Conservation (phyloP, 2,888 invertebrate genomes). For the Paralinhomoeus sp. region DNA sequence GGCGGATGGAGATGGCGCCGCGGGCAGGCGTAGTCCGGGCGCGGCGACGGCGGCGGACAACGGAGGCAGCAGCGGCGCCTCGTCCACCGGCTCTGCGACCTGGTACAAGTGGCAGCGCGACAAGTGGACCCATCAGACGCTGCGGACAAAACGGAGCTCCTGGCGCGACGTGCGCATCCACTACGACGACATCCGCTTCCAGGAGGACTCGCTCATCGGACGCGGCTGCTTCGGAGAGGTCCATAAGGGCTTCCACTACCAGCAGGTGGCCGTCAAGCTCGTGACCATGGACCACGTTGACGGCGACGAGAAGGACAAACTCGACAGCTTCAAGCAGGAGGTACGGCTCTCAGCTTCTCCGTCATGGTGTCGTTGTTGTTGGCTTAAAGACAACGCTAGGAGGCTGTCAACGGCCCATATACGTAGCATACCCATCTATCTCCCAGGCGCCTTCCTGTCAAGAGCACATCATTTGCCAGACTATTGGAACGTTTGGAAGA, state of each 20-base stretch:
- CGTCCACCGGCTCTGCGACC: not conserved
- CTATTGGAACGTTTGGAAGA: too few species aligned
- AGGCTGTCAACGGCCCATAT: too few species aligned
- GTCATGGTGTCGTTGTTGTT: too few species aligned
- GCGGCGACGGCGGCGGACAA: not conserved
- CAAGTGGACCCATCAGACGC: constrained; percentile 1
- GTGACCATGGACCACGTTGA: constrained; percentile 63
- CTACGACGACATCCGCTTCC: constrained; percentile 12
- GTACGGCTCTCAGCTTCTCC: too few species aligned
- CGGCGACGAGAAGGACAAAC: constrained; percentile 43
- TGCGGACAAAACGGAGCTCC: constrained; percentile 5
- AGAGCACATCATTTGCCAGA: too few species aligned
- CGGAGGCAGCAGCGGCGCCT: too few species aligned
- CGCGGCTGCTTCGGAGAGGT: constrained; percentile 22
- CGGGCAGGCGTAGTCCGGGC: too few species aligned
- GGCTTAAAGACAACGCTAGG: too few species aligned
- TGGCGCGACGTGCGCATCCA: constrained; percentile 17
- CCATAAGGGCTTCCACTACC: constrained; percentile 68
- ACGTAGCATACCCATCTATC: too few species aligned
- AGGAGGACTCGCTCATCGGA: constrained; percentile 13
- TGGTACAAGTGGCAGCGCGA: not conserved
- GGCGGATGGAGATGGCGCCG: not conserved
- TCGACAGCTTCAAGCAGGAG: constrained; percentile 84
- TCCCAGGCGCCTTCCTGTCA: too few species aligned
- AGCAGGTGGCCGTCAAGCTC: constrained; percentile 85